Evolutionary conservation across 1,140 invertebrate species (phyloP).

Genomic region (Agrilus planipennis): DNA sequence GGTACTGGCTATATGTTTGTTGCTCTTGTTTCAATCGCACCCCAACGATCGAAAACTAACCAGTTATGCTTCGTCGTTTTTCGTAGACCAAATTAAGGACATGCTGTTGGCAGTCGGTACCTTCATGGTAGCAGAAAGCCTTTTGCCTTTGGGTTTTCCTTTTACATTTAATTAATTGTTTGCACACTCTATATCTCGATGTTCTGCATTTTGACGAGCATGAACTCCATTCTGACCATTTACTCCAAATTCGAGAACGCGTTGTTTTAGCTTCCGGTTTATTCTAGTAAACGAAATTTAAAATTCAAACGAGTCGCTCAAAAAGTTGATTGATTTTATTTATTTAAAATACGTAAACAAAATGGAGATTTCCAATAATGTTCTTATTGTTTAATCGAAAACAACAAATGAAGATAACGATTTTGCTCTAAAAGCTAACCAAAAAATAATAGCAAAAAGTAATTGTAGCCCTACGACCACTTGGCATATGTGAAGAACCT

Average conservation of each 20-base stretch:
- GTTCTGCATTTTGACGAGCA: conserved; percentile 36
- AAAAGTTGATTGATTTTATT: too few relatives aligned
- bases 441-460: too few relatives aligned
- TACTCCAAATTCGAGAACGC: conserved; percentile 25
- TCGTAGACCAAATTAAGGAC: conserved; percentile 38
- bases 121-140: conserved; percentile 73
- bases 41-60: too few relatives aligned
- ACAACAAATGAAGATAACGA: conserved; percentile 7
- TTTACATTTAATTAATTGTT: conserved; percentile 56
- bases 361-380: too few relatives aligned
- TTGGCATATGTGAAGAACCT: too few relatives aligned
- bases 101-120: conserved; percentile 65
- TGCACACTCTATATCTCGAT: conserved; percentile 50
- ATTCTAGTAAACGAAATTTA: too few relatives aligned
- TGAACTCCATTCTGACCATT: conserved; percentile 37
- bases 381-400: conserved; percentile 8
- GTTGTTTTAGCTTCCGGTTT: conserved; percentile 18
- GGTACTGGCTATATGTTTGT: too few relatives aligned
- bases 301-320: too few relatives aligned
- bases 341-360: too few relatives aligned
- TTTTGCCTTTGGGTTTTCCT: conserved; percentile 62
- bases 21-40: too few relatives aligned
- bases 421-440: too few relatives aligned
- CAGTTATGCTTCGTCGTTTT: neutral
- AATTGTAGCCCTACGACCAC: too few relatives aligned